Conservation (phyloP, 2,113 vertebrate species). For the Sminthopsis crassicaudata region DNA sequence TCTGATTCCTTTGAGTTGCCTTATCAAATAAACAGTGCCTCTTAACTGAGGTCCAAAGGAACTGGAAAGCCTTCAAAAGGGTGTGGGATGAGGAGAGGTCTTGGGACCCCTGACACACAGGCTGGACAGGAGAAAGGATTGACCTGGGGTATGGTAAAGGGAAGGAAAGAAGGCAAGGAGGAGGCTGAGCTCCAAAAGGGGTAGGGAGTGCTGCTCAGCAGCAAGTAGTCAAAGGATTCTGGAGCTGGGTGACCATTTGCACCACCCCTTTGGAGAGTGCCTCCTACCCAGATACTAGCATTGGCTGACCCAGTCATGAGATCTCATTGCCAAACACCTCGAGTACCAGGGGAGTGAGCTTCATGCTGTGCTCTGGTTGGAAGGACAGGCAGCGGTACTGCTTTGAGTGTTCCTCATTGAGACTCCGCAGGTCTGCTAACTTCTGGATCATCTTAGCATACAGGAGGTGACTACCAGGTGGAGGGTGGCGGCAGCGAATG, state of each 20-base stretch:
- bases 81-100: neutral
- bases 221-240: neutral
- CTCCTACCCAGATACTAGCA: neutral
- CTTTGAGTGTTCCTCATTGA: conserved; percentile 97
- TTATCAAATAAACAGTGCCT: conserved; percentile 25
- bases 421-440: conserved; percentile 95
- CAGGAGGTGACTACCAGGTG: conserved; percentile 88
- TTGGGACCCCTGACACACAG: neutral
- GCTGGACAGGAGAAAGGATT: neutral
- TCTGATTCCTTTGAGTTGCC: conserved; percentile 11
- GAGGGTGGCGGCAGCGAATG: conserved; percentile 92
- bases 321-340: conserved; percentile 97
- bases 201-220: conserved; percentile 4
- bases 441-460: conserved; percentile 99
- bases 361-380: conserved; percentile 94
- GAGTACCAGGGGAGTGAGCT: conserved; percentile 96
- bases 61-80: neutral
- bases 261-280: neutral
- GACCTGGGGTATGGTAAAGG: neutral
- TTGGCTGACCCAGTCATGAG: conserved; percentile 82
- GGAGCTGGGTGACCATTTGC: neutral
- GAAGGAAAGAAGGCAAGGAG: neutral
- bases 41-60: conserved; percentile 33
- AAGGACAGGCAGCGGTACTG: conserved; percentile 97
- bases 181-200: neutral